Percentiles rank a stretch among this genome's conserved stretches.
phyloP scores from a whole-genome alignment of 2,113 vertebrate species.

The Sylvilagus bachmani region DNA sequence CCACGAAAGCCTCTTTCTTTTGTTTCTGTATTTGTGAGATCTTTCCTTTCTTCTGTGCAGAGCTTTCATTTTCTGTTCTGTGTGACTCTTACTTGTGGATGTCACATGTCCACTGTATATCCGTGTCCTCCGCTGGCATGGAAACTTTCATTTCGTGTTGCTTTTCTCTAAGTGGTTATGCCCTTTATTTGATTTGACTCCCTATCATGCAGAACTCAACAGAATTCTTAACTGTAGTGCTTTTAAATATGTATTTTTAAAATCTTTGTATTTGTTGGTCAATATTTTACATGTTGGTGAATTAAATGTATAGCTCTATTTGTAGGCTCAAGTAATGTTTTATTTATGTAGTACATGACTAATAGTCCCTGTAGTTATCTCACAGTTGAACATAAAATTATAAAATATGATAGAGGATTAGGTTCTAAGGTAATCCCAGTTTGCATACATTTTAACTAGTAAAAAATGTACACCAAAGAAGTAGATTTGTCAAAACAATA shows the following conservation, averaged over 20 bases:
- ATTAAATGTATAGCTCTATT: constrained; percentile 41
- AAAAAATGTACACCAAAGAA: constrained; percentile 31
- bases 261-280: constrained; percentile 17
- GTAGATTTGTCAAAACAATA: constrained; percentile 2
- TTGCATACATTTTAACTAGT: constrained; percentile 60
- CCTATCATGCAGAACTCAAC: background rate
- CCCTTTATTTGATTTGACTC: constrained; percentile 32
- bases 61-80: background rate
- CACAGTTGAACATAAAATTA: constrained; percentile 43
- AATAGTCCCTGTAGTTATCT: background rate
- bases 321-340: constrained; percentile 40
- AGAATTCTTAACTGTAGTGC: constrained; percentile 2
- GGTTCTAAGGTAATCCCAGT: constrained; percentile 5
- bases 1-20: constrained; percentile 27
- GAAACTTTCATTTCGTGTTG: background rate
- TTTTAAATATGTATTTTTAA: constrained; percentile 49
- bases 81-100: background rate
- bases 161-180: constrained; percentile 19
- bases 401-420: constrained; percentile 45
- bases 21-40: background rate
- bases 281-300: constrained; percentile 45
- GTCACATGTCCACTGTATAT: background rate
- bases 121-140: background rate
- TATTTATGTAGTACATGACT: constrained; percentile 17
- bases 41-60: background rate